Evolutionary conservation across 2,113 vertebrate species (phyloP).

Genomic region (Cettia cetti): DNA sequence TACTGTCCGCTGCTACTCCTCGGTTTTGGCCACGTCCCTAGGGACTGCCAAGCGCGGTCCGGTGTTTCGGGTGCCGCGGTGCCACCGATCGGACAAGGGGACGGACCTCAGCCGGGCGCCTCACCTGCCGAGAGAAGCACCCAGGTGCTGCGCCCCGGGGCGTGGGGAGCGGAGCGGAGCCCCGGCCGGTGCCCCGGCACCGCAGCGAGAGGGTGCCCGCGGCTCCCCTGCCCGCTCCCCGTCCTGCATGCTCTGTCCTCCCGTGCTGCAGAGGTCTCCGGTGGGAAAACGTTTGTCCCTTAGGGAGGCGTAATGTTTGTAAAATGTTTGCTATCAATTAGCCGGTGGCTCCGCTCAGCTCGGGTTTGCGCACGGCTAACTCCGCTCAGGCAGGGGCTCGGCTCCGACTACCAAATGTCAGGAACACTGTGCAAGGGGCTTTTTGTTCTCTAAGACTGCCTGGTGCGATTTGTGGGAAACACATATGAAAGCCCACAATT

Average conservation of each 20-base stretch:
- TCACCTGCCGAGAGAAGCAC: not conserved
- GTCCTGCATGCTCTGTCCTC: not conserved
- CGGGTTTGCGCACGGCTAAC: not conserved
- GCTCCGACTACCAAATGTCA: not conserved
- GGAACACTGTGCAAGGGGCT: not conserved
- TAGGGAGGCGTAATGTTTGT: slow-evolving; percentile 33
- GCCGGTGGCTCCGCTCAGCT: slow-evolving; percentile 1
- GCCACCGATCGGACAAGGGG: not conserved
- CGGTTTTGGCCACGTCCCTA: not conserved
- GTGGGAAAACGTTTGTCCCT: slow-evolving; percentile 8
- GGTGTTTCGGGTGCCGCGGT: not conserved
- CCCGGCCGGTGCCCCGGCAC: not conserved
- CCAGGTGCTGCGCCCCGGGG: not conserved
- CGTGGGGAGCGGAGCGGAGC: not conserved
- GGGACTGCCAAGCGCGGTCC: not conserved
- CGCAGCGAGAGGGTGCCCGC: not conserved
- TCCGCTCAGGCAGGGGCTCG: not conserved
- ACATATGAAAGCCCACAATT: not conserved
- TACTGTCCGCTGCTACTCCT: not conserved
- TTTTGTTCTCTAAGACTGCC: not conserved
- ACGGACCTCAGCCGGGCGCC: not conserved
- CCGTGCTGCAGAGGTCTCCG: not conserved
- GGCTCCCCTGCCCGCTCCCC: not conserved
- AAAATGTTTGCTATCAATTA: slow-evolving; percentile 54
- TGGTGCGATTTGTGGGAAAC: not conserved